phyloP scores from a whole-genome alignment of 1,140 invertebrate species.

The Babylonia areolata region DNA sequence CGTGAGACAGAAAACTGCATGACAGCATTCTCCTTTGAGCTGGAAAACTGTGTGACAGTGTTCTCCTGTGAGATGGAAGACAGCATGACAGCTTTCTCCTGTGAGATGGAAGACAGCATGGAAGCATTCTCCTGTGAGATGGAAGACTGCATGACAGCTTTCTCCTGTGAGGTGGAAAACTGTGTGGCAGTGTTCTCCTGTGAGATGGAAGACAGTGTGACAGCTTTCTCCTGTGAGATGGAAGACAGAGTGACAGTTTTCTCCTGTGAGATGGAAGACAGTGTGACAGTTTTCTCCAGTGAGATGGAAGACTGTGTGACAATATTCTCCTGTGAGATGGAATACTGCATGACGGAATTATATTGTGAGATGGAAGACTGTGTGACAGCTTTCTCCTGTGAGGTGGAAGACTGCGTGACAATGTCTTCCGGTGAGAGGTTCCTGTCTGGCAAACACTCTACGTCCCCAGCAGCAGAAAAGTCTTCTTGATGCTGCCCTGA shows the following conservation, averaged over 20 bases:
- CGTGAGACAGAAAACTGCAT: neutral
- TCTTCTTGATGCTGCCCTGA: too few species aligned
- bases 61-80: neutral
- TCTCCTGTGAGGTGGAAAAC: neutral
- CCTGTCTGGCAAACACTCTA: too few species aligned
- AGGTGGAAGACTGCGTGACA: too few species aligned
- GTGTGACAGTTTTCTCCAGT: neutral
- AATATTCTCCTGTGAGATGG: too few species aligned
- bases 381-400: too few species aligned
- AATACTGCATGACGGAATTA: too few species aligned
- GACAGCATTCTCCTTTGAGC: neutral
- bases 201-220: neutral
- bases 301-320: too few species aligned
- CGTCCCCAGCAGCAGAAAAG: too few species aligned
- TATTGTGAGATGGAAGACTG: too few species aligned
- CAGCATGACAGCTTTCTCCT: neutral
- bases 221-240: neutral
- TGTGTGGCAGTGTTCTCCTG: neutral
- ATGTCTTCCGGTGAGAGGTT: too few species aligned
- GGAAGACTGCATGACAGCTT: neutral
- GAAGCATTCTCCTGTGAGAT: neutral
- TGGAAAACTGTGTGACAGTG: neutral
- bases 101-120: neutral
- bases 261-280: neutral
- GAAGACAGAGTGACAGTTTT: neutral